Evolutionary conservation across 2,888 invertebrate species (phyloP).

Genomic region (Hirtodrosophila duncani): DNA sequence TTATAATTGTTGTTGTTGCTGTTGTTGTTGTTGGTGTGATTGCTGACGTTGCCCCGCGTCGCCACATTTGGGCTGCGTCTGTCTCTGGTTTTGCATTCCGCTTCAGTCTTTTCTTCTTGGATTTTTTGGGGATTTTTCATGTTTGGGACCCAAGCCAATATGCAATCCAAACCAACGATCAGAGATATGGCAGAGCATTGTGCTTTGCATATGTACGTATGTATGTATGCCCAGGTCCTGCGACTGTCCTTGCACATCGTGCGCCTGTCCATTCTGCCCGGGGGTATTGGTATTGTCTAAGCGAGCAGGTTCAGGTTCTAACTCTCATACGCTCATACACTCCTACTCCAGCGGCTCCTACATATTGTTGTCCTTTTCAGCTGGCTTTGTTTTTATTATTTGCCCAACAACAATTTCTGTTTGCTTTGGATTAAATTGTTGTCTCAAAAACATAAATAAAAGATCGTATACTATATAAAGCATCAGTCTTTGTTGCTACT

Average conservation of each 20-base stretch:
- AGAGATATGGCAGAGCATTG: conserved; percentile 36
- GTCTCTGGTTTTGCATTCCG: conserved; percentile 34
- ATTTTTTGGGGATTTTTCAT: conserved; percentile 8
- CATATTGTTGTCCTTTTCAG: too few species aligned
- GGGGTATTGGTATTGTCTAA: conserved; percentile 27
- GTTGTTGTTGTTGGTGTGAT: conserved; percentile 25
- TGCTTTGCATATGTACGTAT: conserved; percentile 20
- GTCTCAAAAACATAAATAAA: too few species aligned
- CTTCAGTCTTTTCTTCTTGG: conserved; percentile 3
- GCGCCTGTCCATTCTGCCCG: conserved; percentile 17
- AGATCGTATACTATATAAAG: too few species aligned
- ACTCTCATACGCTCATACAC: background rate
- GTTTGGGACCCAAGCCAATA: conserved; percentile 36
- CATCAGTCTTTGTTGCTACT: conserved; percentile 8
- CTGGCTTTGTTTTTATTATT: conserved; percentile 30
- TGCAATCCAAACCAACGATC: conserved; percentile 54
- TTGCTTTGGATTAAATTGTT: conserved; percentile 61
- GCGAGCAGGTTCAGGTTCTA: background rate
- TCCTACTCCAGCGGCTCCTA: too few species aligned
- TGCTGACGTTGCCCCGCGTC: conserved; percentile 56
- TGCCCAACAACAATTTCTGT: conserved; percentile 33
- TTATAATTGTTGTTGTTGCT: conserved; percentile 49
- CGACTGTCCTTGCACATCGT: conserved; percentile 18
- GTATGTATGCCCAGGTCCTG: background rate
- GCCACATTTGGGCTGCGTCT: conserved; percentile 61